phyloP scores from a whole-genome alignment of 2,888 invertebrate species.

The Nemotelus pantherinus region DNA sequence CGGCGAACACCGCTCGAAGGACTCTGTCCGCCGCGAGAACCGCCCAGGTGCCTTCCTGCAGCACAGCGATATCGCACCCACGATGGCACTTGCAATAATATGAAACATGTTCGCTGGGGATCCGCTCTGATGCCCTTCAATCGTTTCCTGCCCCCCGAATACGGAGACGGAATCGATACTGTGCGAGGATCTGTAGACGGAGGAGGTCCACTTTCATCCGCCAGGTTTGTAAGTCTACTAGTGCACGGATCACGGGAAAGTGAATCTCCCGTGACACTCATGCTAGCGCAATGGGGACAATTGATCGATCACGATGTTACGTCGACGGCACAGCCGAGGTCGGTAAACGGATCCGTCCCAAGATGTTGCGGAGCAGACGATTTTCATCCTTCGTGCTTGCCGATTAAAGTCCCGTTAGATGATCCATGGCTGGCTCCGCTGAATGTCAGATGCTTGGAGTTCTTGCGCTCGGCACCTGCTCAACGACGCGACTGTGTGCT shows the following conservation, averaged over 20 bases:
- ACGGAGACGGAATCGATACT: constrained; percentile 76
- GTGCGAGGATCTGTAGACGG: constrained; percentile 69
- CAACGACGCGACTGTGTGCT: constrained; percentile 81
- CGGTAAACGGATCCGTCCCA: constrained; percentile 82
- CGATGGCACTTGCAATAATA: constrained; percentile 91
- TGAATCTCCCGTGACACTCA: constrained; percentile 76
- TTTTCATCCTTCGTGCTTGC: constrained; percentile 86
- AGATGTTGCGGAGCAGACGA: constrained; percentile 72
- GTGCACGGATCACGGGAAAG: constrained; percentile 74
- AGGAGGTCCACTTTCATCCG: constrained; percentile 76
- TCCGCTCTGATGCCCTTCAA: constrained; percentile 84
- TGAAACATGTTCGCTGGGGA: constrained; percentile 79
- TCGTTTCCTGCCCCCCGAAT: constrained; percentile 81
- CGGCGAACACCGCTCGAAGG: constrained; percentile 63
- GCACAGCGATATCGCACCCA: constrained; percentile 81
- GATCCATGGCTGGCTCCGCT: constrained; percentile 79
- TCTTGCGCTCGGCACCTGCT: constrained; percentile 83
- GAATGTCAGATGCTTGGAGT: constrained; percentile 82
- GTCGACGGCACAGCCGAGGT: constrained; percentile 77
- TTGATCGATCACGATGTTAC: constrained; percentile 90
- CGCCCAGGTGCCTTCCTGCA: constrained; percentile 76
- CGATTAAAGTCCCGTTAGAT: constrained; percentile 76
- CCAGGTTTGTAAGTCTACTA: constrained; percentile 77
- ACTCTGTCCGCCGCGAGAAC: constrained; percentile 73
- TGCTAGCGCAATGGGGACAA: constrained; percentile 93